Evolutionary conservation across 2,888 invertebrate genomes (phyloP), one percentile per base, ranked within the genome.

Genomic region (Macrostomum cliftonense): DNA sequence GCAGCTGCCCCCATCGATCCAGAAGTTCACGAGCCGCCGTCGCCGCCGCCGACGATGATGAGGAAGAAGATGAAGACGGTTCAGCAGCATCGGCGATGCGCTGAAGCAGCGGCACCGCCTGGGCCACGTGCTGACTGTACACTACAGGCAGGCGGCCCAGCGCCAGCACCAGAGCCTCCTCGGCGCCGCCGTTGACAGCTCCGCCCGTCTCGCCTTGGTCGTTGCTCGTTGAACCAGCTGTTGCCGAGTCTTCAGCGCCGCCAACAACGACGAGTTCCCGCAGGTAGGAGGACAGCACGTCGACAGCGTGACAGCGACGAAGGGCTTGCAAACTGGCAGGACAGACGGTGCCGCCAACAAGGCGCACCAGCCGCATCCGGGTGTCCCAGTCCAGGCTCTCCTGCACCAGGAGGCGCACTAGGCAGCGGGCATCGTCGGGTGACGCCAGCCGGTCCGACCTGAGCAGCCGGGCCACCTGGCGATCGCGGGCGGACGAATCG

Each of bases 21-120:
- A 28, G 28, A 4, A 28, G 28, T 7, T 9, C 9, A 9, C 28
- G 28, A 9, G 52, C 46, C 17, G 14, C 37, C 47, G 74, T 73
- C 42, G 73, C 73, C 36, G 75, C 74, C 40, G 77, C 76, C 53
- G 76, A n/a, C n/a, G n/a, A n/a, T n/a, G n/a, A n/a, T n/a, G n/a
- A n/a, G n/a, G n/a, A n/a, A n/a, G n/a, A n/a, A n/a, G n/a, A n/a
- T n/a, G n/a, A n/a, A n/a, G n/a, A n/a, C n/a, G n/a, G n/a, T n/a
- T n/a, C n/a, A 9, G 28, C 28, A 9, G 5, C 4, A 9, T 47
- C 47, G 16, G 40, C 47, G 5, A 28, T 4, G 28, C 28, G 28
- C 9, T 28, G 5, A 4, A 28, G 28, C 28, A 28, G 28, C 28
- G 28, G 28, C 28, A 28, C 9, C 5, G 28, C 28, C 28, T 28